Evolutionary conservation across 2,113 vertebrate genomes (phyloP).

Genomic region (Nicator chloris): DNA sequence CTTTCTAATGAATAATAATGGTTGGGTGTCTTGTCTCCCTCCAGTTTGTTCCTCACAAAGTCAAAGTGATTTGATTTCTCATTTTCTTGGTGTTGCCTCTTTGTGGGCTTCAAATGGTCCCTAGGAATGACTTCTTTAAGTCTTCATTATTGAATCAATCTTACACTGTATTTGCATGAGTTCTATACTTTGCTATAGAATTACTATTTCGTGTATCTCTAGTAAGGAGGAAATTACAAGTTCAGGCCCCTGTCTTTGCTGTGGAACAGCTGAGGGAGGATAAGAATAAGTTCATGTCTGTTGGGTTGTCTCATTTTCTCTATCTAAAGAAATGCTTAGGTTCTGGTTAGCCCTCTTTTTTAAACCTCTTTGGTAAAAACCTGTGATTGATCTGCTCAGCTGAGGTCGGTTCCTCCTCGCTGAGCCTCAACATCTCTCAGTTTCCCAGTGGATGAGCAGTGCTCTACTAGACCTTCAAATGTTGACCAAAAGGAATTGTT

Average conservation of each 20-base stretch:
- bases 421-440: background rate
- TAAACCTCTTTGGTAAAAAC: background rate
- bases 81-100: background rate
- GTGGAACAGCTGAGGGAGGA: background rate
- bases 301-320: background rate
- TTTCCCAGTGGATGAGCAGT: background rate
- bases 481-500: background rate
- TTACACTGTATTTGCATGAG: background rate
- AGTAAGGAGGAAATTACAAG: background rate
- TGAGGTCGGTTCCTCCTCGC: rapidly evolving
- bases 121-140: background rate
- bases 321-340: conserved; percentile 6
- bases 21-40: background rate
- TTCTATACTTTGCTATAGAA: background rate
- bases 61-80: background rate
- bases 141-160: background rate
- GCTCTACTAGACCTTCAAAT: background rate
- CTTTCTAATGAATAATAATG: background rate
- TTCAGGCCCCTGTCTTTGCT: background rate
- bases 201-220: background rate
- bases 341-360: background rate
- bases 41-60: background rate
- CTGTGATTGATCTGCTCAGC: background rate
- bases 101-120: background rate
- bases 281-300: background rate